A percentile compares a stretch with the other conserved stretches of the same genome.
These are phyloP conservation scores for Eulithis testata DNA, from an alignment of 2,888 invertebrate species.

Conservation along the genomic window DNA sequence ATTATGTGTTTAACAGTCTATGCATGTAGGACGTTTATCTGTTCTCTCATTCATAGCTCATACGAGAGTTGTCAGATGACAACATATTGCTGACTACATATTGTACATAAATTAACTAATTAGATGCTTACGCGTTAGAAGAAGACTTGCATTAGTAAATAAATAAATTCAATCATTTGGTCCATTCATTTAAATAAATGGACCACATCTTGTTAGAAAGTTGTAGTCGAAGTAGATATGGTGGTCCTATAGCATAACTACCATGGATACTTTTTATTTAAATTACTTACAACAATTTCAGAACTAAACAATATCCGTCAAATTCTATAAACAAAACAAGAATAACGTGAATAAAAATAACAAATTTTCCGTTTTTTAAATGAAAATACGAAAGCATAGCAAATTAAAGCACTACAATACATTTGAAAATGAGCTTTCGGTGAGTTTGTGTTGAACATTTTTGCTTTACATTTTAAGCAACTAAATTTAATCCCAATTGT, in stretches of 20 bases:
- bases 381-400: constrained; percentile 16
- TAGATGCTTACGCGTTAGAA: neutral
- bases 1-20: no score
- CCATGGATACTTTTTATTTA: neutral
- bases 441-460: constrained; percentile 36
- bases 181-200: neutral
- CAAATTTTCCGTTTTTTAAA: constrained; percentile 13
- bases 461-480: constrained; percentile 22
- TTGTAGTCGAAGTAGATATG: neutral
- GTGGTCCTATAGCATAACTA: no score
- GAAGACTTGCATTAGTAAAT: neutral
- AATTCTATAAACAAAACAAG: constrained; percentile 6
- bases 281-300: constrained; percentile 1
- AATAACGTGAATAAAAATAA: neutral
- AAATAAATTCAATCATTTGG: no score
- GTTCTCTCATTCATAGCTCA: no score
- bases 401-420: constrained; percentile 50
- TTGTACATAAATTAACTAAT: neutral
- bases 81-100: no score
- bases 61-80: no score
- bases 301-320: constrained; percentile 12
- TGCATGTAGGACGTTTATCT: no score
- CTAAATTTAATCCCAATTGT: neutral
- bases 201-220: neutral
- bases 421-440: constrained; percentile 53